phyloP scores from a whole-genome alignment of 2,113 vertebrate species.

The Seriola quinqueradiata region DNA sequence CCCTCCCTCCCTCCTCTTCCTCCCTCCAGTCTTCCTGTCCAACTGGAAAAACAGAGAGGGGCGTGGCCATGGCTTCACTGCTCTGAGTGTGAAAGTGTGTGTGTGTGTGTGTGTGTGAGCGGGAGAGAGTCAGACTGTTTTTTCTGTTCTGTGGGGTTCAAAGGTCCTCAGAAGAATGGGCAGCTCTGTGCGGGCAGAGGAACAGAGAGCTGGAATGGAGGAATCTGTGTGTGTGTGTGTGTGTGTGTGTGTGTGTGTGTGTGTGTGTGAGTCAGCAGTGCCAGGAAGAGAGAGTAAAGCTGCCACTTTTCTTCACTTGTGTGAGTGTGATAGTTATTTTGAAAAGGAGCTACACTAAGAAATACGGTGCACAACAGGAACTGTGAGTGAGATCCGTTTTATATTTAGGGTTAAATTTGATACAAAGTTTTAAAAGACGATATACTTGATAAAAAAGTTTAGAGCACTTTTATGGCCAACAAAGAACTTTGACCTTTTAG shows the following conservation, averaged over 20 bases:
- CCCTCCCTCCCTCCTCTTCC: slow-evolving; percentile 27
- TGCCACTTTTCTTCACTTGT: too few relatives aligned
- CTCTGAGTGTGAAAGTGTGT: slow-evolving; percentile 40
- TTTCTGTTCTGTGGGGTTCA: slow-evolving; percentile 56
- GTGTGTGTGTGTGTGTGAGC: not conserved
- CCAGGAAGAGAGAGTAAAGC: not conserved
- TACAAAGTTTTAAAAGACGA: too few relatives aligned
- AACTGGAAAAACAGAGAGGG: slow-evolving; percentile 69
- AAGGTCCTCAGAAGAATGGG: slow-evolving; percentile 57
- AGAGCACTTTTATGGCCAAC: too few relatives aligned
- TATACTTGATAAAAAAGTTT: too few relatives aligned
- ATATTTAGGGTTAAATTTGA: not conserved
- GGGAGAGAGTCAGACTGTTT: slow-evolving; percentile 46
- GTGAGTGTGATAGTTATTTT: too few relatives aligned
- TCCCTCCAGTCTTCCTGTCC: slow-evolving; percentile 66
- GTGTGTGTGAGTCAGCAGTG: slow-evolving; percentile 10
- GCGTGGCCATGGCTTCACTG: slow-evolving; percentile 43
- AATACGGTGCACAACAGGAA: too few relatives aligned
- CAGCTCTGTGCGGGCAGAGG: slow-evolving; percentile 41
- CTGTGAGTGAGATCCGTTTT: not conserved
- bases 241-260: slow-evolving; percentile 19
- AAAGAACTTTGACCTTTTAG: too few relatives aligned
- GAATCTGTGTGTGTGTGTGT: slow-evolving; percentile 5
- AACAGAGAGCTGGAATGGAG: slow-evolving; percentile 37
- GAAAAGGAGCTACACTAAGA: too few relatives aligned